A percentile compares a stretch with the other conserved stretches of the same genome.
Evolutionary conservation across 2,888 invertebrate species (phyloP).

Genomic region (Agelastica alni): DNA sequence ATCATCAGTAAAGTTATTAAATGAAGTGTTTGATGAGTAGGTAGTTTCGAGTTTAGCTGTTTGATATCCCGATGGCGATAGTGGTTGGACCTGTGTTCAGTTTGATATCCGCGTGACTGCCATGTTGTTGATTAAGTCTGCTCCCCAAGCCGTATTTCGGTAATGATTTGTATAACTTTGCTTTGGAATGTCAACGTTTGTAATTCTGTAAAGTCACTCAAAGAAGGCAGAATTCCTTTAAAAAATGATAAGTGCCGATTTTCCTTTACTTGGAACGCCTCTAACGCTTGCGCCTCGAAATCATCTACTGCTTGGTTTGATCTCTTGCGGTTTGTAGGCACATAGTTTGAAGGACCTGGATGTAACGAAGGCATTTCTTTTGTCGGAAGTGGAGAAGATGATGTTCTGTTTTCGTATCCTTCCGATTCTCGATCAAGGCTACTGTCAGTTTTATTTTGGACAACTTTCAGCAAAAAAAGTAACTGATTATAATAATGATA

Average conservation of each 20-base stretch:
- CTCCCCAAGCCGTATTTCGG: background rate
- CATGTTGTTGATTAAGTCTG: background rate
- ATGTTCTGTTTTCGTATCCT: background rate
- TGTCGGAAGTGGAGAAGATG: background rate
- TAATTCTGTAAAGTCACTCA: background rate
- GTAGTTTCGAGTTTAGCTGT: no score
- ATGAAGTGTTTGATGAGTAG: no score
- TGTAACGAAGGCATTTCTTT: background rate
- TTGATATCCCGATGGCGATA: no score
- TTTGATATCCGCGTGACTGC: background rate
- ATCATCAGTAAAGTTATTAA: no score
- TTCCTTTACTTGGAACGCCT: background rate
- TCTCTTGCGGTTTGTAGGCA: background rate
- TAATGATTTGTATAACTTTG: background rate
- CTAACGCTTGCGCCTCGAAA: background rate
- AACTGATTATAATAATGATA: background rate
- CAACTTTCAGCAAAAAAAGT: background rate
- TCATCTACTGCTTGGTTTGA: background rate
- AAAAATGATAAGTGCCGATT: background rate
- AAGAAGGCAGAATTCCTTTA: background rate
- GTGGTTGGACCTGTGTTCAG: background rate
- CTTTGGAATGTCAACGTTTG: background rate
- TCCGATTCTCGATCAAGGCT: background rate
- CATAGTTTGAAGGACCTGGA: background rate
- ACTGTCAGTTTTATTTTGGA: background rate